phyloP scores from a whole-genome alignment of 2,113 vertebrate species.

The Ictidomys tridecemlineatus region DNA sequence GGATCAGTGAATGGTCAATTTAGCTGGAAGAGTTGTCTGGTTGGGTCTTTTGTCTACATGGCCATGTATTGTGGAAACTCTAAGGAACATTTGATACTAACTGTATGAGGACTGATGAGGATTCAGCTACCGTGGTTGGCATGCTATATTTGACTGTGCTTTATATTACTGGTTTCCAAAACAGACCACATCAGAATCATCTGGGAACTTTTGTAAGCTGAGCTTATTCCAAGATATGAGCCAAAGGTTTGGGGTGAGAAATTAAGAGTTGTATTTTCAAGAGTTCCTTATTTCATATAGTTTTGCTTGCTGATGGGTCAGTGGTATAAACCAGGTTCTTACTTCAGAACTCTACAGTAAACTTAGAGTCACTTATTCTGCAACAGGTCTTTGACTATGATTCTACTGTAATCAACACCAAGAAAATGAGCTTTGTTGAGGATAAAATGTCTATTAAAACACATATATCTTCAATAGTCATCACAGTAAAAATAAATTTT shows the following conservation, averaged over 20 bases:
- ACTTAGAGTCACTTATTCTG: background rate
- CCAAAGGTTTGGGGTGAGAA: constrained; percentile 15
- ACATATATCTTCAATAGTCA: constrained; percentile 52
- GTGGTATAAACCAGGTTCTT: background rate
- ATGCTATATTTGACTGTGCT: background rate
- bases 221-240: background rate
- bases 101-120: background rate
- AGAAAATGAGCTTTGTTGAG: constrained; percentile 16
- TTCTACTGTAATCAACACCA: constrained; percentile 39
- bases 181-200: background rate
- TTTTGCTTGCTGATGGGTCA: background rate
- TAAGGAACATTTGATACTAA: background rate
- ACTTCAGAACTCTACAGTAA: background rate
- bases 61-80: background rate
- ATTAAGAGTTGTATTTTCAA: constrained; percentile 39
- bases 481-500: constrained; percentile 65
- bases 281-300: background rate
- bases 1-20: background rate
- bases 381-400: background rate
- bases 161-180: background rate
- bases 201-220: constrained; percentile 44
- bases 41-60: background rate
- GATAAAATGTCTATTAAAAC: constrained; percentile 68
- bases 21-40: background rate
- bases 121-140: constrained; percentile 6